These are phyloP conservation scores for Crotalus tigris DNA, from an alignment of 2,113 vertebrate species.

Conservation along the genomic window DNA sequence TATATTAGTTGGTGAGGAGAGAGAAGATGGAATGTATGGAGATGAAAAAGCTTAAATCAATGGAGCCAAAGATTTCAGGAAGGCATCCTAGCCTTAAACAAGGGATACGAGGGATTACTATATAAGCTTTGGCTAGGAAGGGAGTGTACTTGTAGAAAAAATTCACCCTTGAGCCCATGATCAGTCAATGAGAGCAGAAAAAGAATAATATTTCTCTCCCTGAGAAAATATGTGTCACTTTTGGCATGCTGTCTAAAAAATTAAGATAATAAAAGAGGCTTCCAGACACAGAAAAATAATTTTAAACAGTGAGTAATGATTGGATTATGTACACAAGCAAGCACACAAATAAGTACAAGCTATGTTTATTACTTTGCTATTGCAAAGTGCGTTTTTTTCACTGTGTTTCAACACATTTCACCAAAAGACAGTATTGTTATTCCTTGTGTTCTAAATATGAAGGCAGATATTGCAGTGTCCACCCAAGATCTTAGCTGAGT, in stretches of 20 bases:
- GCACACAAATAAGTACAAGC: not conserved
- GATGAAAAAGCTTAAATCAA: not conserved
- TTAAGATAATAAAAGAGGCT: not conserved
- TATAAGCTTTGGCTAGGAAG: not conserved
- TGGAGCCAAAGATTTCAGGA: not conserved
- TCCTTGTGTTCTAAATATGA: not conserved
- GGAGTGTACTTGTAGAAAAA: not conserved
- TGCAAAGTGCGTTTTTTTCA: not conserved
- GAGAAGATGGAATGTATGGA: no score
- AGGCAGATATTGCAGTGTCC: not conserved
- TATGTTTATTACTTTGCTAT: not conserved
- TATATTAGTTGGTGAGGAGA: not conserved
- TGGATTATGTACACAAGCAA: not conserved
- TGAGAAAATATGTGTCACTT: not conserved
- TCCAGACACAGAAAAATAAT: not conserved
- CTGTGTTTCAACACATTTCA: not conserved
- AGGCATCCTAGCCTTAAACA: not conserved
- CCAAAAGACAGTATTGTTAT: not conserved
- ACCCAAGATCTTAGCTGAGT: not conserved
- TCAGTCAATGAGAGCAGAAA: not conserved
- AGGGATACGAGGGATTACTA: not conserved
- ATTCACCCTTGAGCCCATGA: not conserved
- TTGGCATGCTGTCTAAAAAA: not conserved
- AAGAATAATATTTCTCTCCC: not conserved
- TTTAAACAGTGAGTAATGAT: not conserved